These are phyloP conservation scores for Nomada ferruginata DNA, from an alignment of 2,888 invertebrate genomes.

Conservation along the genomic window DNA sequence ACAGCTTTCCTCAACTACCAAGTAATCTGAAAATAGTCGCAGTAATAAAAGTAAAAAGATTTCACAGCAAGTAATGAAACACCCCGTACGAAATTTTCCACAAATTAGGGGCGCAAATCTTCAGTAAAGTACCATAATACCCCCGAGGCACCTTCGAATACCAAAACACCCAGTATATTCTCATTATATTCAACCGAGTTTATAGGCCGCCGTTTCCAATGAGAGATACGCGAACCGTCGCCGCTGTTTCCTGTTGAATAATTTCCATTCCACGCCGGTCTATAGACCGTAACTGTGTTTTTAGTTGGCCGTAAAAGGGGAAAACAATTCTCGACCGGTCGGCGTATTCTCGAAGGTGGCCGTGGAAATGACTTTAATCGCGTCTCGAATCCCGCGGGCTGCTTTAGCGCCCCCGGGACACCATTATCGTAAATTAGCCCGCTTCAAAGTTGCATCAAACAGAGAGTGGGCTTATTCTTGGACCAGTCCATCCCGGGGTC, in stretches of 20 bases:
- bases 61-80: too few species aligned
- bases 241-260: not conserved
- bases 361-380: conserved; percentile 53
- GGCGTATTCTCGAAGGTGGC: conserved; percentile 21
- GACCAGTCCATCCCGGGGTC: conserved; percentile 27
- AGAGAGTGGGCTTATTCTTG: conserved; percentile 46
- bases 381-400: conserved; percentile 24
- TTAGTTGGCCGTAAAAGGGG: conserved; percentile 18
- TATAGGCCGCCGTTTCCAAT: too few species aligned
- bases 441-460: conserved; percentile 55
- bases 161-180: too few species aligned
- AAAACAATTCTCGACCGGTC: conserved; percentile 23
- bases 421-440: conserved; percentile 58
- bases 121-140: too few species aligned
- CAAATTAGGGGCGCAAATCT: too few species aligned
- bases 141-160: too few species aligned
- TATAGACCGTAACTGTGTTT: conserved; percentile 26
- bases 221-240: not conserved
- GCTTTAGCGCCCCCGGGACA: conserved; percentile 22
- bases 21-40: too few species aligned
- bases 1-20: too few species aligned
- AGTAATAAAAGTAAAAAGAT: too few species aligned
- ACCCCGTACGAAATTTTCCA: too few species aligned
- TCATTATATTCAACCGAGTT: too few species aligned
- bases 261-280: not conserved